phyloP scores from a whole-genome alignment of 2,113 vertebrate genomes.

The Leptocoma aspasia region DNA sequence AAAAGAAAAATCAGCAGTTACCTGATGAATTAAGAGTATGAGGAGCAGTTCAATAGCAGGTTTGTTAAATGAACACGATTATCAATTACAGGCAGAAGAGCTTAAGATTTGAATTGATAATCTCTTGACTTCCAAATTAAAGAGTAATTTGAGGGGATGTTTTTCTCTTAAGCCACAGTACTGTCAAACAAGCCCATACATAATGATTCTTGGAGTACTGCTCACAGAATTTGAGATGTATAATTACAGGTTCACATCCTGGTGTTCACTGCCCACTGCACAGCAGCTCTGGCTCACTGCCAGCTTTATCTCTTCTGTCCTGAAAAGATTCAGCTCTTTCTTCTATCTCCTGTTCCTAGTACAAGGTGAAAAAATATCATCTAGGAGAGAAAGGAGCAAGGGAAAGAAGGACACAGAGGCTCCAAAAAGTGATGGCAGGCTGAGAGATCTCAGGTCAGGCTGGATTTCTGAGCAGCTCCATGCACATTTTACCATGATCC shows the following conservation, averaged over 20 bases:
- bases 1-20: constrained; percentile 33
- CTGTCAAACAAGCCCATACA: constrained; percentile 2
- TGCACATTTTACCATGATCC: neutral
- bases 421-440: neutral
- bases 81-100: constrained; percentile 40
- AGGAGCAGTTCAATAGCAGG: constrained; percentile 17
- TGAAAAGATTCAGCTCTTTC: neutral
- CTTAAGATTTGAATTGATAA: constrained; percentile 41
- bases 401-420: neutral
- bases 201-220: constrained; percentile 17
- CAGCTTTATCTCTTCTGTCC: neutral
- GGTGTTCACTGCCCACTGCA: constrained; percentile 14
- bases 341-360: neutral
- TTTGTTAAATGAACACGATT: constrained; percentile 8
- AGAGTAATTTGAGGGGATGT: constrained; percentile 42
- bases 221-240: neutral
- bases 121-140: constrained; percentile 56
- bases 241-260: constrained; percentile 37
- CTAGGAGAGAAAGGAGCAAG: neutral
- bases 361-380: neutral
- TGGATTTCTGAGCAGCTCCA: neutral
- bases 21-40: constrained; percentile 26
- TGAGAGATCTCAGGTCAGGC: neutral
- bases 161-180: constrained; percentile 30
- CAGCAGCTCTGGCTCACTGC: neutral